phyloP scores from a whole-genome alignment of 2,797 vertebrate species.

The Cynopterus sphinx region DNA sequence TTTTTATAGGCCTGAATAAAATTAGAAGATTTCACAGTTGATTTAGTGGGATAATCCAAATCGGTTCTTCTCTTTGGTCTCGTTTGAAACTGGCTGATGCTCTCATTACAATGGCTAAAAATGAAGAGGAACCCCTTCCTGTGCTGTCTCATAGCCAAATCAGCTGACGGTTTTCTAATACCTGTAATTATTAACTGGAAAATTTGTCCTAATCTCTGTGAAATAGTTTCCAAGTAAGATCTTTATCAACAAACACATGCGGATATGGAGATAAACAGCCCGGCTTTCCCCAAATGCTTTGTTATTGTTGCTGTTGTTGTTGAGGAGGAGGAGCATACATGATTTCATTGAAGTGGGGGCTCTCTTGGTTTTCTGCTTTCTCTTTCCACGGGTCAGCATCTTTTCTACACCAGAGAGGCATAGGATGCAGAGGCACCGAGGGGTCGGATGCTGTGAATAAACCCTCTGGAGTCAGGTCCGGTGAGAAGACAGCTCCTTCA shows the following conservation, averaged over 20 bases:
- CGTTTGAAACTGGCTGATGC: not conserved
- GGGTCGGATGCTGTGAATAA: fast-evolving
- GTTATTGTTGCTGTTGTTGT: not conserved
- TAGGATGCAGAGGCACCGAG: fast-evolving
- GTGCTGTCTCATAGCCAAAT: not conserved
- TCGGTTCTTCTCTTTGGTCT: not conserved
- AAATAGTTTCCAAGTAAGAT: not conserved
- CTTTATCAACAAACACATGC: not conserved
- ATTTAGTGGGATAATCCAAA: not conserved
- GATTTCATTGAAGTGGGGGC: not conserved
- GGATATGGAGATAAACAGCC: not conserved
- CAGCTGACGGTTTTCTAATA: not conserved
- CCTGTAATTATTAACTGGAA: not conserved
- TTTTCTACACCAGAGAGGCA: fast-evolving
- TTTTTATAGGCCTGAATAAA: not conserved
- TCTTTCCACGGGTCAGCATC: not conserved
- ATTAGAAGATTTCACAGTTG: slow-evolving; percentile 49
- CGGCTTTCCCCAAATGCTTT: not conserved
- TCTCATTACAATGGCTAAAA: not conserved
- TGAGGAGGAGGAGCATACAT: not conserved
- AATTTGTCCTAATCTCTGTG: not conserved
- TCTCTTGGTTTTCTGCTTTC: not conserved
- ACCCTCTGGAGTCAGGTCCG: not conserved
- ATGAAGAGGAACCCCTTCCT: not conserved
- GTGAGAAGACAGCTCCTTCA: not conserved